Percentiles rank a stretch among this genome's conserved stretches.
These are phyloP conservation scores for Scyliorhinus canicula DNA, from an alignment of 2,797 vertebrate species.

Conservation along the genomic window DNA sequence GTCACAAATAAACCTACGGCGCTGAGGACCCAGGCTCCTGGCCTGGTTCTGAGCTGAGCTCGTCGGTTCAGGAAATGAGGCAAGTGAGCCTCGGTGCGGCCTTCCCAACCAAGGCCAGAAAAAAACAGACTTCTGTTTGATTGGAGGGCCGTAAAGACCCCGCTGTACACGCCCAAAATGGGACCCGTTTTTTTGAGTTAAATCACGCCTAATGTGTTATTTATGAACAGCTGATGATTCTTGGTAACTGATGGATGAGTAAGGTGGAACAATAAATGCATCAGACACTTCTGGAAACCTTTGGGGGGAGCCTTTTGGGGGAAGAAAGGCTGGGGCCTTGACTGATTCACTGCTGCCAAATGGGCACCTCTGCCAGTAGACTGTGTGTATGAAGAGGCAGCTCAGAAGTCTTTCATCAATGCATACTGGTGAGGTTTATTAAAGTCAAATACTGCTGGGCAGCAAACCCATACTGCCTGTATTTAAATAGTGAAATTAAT, in stretches of 20 bases:
- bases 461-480: neutral
- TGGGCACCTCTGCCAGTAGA: neutral
- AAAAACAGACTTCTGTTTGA: too few relatives aligned
- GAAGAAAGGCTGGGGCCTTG: neutral
- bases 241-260: neutral
- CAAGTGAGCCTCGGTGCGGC: too few relatives aligned
- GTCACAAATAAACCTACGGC: too few relatives aligned
- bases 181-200: too few relatives aligned
- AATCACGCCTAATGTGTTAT: too few relatives aligned
- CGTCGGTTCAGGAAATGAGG: too few relatives aligned
- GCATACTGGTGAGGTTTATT: neutral
- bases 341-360: neutral
- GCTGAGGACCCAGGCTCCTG: too few relatives aligned
- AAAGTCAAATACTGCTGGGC: neutral
- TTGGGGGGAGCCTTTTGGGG: neutral
- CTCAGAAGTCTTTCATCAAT: neutral
- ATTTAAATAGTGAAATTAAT: neutral
- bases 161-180: too few relatives aligned
- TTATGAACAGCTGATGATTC: neutral
- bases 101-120: too few relatives aligned
- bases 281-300: neutral
- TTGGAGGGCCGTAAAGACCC: too few relatives aligned
- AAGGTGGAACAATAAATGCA: neutral
- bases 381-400: neutral
- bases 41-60: too few relatives aligned